Conservation (phyloP, 1,140 invertebrate species). For the Dryas iulia region DNA sequence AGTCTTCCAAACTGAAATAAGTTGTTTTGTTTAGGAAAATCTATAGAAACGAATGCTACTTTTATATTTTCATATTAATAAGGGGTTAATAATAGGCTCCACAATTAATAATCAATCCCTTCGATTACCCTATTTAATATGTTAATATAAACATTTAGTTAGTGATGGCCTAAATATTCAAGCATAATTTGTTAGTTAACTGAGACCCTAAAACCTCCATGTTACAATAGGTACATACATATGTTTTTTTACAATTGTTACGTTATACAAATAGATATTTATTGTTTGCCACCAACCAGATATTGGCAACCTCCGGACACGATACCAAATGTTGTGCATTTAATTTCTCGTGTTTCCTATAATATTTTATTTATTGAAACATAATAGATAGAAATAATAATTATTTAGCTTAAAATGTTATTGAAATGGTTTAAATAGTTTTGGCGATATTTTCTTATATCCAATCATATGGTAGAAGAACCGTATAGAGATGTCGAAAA, state of each 20-base stretch:
- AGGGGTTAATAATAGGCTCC: no score
- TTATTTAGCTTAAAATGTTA: constrained; percentile 39
- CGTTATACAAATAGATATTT: constrained; percentile 27
- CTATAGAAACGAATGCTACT: neutral
- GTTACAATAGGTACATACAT: constrained; percentile 33
- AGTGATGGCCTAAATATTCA: neutral
- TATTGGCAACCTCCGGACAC: constrained; percentile 23
- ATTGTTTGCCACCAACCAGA: constrained; percentile 30
- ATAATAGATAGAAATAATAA: constrained; percentile 36
- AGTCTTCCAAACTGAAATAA: neutral
- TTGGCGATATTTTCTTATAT: constrained; percentile 34
- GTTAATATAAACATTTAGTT: neutral
- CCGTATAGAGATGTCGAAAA: constrained; percentile 26
- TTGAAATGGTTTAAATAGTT: constrained; percentile 22
- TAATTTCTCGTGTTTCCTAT: constrained; percentile 40
- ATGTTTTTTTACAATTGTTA: constrained; percentile 36
- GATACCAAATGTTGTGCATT: constrained; percentile 69
- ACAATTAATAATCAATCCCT: no score
- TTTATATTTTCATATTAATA: neutral
- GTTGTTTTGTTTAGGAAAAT: neutral
- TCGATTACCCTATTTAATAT: neutral
- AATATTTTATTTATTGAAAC: constrained; percentile 37
- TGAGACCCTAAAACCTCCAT: constrained; percentile 20
- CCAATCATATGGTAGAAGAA: neutral
- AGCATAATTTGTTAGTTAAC: neutral